Evolutionary conservation across 2,888 invertebrate genomes (phyloP).

Genomic region (Thalpophila matura): DNA sequence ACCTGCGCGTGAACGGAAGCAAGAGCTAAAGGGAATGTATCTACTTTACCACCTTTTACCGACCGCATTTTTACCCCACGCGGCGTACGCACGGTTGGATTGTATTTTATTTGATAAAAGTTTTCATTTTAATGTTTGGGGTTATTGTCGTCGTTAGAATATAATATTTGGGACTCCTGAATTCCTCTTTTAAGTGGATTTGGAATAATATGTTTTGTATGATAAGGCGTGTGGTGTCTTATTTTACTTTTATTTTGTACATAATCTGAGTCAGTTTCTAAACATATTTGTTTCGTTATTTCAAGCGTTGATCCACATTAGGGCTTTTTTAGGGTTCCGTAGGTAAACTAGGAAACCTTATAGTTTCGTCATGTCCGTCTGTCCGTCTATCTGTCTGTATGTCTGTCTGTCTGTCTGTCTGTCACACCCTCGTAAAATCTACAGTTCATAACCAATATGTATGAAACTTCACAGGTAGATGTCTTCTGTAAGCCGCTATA

Average conservation of each 20-base stretch:
- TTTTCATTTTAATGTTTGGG: conserved; percentile 63
- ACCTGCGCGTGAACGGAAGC: conserved; percentile 77
- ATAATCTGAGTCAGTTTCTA: conserved; percentile 18
- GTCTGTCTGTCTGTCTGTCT: too few species aligned
- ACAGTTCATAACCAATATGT: too few species aligned
- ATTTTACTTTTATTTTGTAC: conserved; percentile 33
- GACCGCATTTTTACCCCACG: conserved; percentile 70
- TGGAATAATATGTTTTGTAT: conserved; percentile 54
- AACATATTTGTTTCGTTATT: conserved; percentile 4
- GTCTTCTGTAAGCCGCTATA: too few species aligned
- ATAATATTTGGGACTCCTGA: conserved; percentile 53
- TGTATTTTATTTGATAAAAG: conserved; percentile 70
- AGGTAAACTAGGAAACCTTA: too few species aligned
- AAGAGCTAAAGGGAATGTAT: conserved; percentile 73
- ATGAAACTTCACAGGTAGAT: too few species aligned
- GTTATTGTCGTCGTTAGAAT: conserved; percentile 59
- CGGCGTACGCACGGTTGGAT: conserved; percentile 64
- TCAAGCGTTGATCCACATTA: neutral
- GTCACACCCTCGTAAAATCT: too few species aligned
- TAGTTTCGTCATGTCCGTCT: too few species aligned
- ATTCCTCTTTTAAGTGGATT: conserved; percentile 46
- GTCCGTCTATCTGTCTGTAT: too few species aligned
- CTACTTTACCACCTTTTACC: conserved; percentile 69
- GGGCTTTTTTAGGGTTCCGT: neutral
- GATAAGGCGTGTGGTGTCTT: conserved; percentile 37